A percentile compares a stretch with the other conserved stretches of the same genome.
Conservation (phyloP, 2,888 invertebrate species). For the Crematogaster levior region DNA sequence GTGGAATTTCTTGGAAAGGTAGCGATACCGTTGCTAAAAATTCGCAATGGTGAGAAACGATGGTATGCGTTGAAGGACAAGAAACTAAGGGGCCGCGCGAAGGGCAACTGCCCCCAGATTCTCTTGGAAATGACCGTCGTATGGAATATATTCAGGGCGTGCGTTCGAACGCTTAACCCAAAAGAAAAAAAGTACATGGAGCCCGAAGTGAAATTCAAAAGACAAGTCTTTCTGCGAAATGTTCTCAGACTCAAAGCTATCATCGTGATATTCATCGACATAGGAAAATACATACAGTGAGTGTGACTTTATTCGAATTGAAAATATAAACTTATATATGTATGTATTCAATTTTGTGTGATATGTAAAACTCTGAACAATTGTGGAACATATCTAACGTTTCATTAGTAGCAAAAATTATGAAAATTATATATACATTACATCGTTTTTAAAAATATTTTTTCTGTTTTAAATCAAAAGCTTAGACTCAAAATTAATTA, state of each 20-base stretch:
- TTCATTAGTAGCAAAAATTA: not conserved
- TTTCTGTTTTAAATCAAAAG: not conserved
- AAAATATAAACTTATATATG: not conserved
- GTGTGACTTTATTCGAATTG: conserved; percentile 77
- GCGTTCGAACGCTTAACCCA: conserved; percentile 96
- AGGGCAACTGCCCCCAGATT: conserved; percentile 96
- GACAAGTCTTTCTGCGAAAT: conserved; percentile 97
- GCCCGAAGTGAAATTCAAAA: conserved; percentile 97
- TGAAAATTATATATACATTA: too few species aligned
- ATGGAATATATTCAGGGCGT: conserved; percentile 98
- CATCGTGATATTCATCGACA: conserved; percentile 94
- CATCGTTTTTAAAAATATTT: not conserved
- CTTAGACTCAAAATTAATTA: not conserved
- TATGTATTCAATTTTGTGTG: too few species aligned
- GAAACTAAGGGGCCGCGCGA: conserved; percentile 95
- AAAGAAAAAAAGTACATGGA: conserved; percentile 98
- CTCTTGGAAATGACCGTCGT: conserved; percentile 95
- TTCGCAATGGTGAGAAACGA: conserved; percentile 95
- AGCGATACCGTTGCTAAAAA: conserved; percentile 93
- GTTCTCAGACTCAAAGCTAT: conserved; percentile 96
- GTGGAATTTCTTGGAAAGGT: conserved; percentile 98
- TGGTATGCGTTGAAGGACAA: conserved; percentile 99
- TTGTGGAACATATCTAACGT: not conserved
- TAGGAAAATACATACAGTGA: conserved; percentile 96
- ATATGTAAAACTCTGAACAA: not conserved